These are phyloP conservation scores for Drosophila punjabiensis DNA, from an alignment of 1,140 invertebrate species.

Conservation along the genomic window DNA sequence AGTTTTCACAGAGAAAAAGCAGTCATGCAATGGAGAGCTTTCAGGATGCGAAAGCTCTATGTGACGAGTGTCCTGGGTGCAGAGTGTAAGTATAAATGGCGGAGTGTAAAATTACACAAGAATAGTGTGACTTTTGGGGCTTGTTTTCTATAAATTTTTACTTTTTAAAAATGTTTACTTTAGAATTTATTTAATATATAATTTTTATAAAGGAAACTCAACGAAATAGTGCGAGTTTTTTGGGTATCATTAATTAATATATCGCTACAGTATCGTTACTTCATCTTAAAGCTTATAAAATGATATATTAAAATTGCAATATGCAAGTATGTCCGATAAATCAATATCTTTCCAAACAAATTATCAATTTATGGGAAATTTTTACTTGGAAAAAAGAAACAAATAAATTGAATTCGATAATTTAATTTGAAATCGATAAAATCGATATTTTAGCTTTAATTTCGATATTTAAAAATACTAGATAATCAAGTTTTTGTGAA, in stretches of 20 bases:
- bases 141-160: not conserved
- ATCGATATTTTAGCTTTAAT: not conserved
- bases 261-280: too few species aligned
- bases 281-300: not conserved
- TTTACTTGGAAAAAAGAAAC: not conserved
- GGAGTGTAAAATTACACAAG: not conserved
- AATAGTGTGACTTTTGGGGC: not conserved
- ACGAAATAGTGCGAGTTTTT: not conserved
- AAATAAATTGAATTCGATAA: not conserved
- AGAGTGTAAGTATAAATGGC: not conserved
- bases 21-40: constrained; percentile 26
- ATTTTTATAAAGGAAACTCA: not conserved
- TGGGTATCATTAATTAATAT: too few species aligned
- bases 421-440: not conserved
- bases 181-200: not conserved
- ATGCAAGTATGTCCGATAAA: not conserved
- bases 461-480: not conserved
- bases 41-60: constrained; percentile 10
- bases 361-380: not conserved
- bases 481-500: too few species aligned
- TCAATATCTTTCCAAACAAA: not conserved
- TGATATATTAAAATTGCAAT: not conserved
- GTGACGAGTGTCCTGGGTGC: not conserved
- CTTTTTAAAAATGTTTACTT: not conserved
- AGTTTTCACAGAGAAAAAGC: constrained; percentile 6